Conservation (phyloP, 2,113 vertebrate genomes). For the Nerophis lumbriciformis region DNA sequence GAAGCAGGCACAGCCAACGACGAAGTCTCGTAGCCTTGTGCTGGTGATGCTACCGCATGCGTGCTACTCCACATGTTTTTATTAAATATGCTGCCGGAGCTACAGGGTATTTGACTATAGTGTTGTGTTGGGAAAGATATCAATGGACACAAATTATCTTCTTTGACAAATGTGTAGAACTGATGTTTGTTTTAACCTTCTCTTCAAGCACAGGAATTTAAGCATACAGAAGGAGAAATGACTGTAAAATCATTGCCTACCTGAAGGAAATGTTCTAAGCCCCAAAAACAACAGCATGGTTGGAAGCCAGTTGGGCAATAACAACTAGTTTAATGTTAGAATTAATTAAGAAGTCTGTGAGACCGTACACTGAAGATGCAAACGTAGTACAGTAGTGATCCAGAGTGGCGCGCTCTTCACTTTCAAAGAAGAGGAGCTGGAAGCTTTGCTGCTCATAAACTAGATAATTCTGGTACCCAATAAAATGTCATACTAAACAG, state of each 20-base stretch:
- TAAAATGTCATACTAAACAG: too few species aligned
- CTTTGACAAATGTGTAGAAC: not conserved
- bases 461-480: too few species aligned
- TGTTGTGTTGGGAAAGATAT: conserved; percentile 11
- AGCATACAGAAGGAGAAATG: conserved; percentile 6
- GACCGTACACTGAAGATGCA: conserved; percentile 58
- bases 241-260: not conserved
- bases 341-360: conserved; percentile 42
- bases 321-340: conserved; percentile 28
- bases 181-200: conserved; percentile 2
- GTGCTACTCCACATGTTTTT: conserved; percentile 29
- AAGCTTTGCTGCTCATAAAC: conserved; percentile 20
- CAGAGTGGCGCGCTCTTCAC: conserved; percentile 71
- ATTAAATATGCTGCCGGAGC: conserved; percentile 41
- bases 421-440: conserved; percentile 8
- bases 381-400: conserved; percentile 51
- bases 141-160: not conserved
- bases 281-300: not conserved
- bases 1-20: conserved; percentile 93
- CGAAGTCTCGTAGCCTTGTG: conserved; percentile 79
- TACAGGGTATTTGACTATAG: conserved; percentile 67
- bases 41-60: conserved; percentile 87
- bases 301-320: too few species aligned
- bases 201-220: not conserved
- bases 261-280: not conserved